These are phyloP conservation scores for Coptotermes formosanus DNA, from an alignment of 1,140 invertebrate genomes.

Conservation along the genomic window DNA sequence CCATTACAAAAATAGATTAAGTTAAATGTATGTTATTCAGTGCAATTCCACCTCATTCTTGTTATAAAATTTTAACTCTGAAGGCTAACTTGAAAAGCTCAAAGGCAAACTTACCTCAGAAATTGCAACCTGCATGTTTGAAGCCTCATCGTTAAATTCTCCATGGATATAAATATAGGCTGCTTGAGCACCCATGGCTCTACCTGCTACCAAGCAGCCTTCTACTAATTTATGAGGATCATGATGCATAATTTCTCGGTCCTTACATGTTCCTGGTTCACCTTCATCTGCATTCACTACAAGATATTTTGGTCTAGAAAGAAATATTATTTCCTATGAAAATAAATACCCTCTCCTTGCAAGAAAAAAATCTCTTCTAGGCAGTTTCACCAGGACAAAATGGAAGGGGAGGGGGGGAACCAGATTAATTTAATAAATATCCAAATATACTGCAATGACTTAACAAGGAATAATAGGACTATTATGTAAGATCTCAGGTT, in stretches of 20 bases:
- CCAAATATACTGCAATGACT: too few relatives aligned
- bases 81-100: background rate
- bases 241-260: constrained; percentile 97
- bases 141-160: constrained; percentile 99
- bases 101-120: constrained; percentile 67
- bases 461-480: too few relatives aligned
- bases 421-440: too few relatives aligned
- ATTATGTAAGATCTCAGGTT: too few relatives aligned
- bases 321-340: background rate
- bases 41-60: too few relatives aligned
- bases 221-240: constrained; percentile 98
- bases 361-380: too few relatives aligned
- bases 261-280: constrained; percentile 98
- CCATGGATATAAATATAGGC: constrained; percentile 99
- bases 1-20: too few relatives aligned
- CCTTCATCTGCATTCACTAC: constrained; percentile 99
- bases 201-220: constrained; percentile 93
- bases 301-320: constrained; percentile 86
- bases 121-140: constrained; percentile 98
- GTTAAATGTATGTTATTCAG: too few relatives aligned
- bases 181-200: constrained; percentile 94
- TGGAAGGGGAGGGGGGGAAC: too few relatives aligned
- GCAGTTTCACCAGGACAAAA: too few relatives aligned
- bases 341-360: too few relatives aligned
- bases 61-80: too few relatives aligned